Evolutionary conservation across 2,888 invertebrate species (phyloP).

Genomic region (Tetanocera ferruginea): DNA sequence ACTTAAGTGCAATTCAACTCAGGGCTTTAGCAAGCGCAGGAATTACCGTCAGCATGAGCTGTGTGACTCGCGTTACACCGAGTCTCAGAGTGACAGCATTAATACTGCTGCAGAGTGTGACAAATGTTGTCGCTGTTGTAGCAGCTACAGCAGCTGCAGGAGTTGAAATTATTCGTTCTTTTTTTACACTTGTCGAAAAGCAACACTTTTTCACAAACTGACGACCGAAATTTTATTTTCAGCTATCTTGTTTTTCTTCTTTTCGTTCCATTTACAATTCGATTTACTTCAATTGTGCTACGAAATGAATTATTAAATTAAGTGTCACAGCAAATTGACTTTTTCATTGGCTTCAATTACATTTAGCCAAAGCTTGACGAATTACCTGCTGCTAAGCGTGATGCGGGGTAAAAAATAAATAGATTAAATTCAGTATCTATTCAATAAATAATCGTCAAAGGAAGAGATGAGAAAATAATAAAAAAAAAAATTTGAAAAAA

Average conservation of each 20-base stretch:
- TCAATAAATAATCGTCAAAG: background rate
- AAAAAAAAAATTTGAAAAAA: background rate
- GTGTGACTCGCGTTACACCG: too few species aligned
- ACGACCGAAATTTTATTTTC: background rate
- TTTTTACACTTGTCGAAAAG: background rate
- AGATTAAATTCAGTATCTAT: background rate
- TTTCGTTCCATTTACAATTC: background rate
- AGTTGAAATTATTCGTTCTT: background rate
- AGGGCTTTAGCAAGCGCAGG: too few species aligned
- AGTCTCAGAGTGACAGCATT: too few species aligned
- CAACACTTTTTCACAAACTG: too few species aligned
- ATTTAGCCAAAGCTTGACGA: too few species aligned
- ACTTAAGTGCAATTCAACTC: background rate
- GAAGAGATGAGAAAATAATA: background rate
- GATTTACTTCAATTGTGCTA: background rate
- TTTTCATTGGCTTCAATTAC: background rate
- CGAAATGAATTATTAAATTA: conserved; percentile 9
- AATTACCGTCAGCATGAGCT: too few species aligned
- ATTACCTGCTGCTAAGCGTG: background rate
- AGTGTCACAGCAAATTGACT: background rate
- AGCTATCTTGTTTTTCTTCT: background rate
- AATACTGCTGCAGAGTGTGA: too few species aligned
- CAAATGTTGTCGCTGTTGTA: background rate
- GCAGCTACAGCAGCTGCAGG: background rate
- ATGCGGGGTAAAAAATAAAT: background rate